These are phyloP conservation scores for Falco peregrinus DNA, from an alignment of 2,797 vertebrate genomes.

Conservation along the genomic window DNA sequence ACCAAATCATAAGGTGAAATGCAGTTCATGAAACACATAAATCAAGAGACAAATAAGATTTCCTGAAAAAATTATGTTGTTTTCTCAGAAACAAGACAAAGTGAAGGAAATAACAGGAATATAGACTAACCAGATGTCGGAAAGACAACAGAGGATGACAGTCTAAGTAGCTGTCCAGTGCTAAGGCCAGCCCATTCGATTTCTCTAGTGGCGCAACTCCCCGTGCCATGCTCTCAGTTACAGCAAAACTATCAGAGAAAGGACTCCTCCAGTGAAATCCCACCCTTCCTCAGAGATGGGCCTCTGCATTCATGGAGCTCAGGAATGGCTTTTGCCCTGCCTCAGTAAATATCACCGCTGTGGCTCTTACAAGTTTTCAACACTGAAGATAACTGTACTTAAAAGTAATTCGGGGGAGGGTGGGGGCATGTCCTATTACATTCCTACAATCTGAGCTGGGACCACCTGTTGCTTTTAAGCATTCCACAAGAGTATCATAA, in stretches of 20 bases:
- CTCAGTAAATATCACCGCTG: neutral
- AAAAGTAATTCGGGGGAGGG: fast-evolving
- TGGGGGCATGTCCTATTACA: neutral
- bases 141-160: neutral
- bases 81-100: neutral
- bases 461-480: neutral
- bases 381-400: neutral
- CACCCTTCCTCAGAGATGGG: neutral
- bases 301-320: neutral
- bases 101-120: neutral
- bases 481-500: neutral
- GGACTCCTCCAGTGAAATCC: neutral
- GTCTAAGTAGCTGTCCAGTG: neutral
- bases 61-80: neutral
- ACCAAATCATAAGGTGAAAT: neutral
- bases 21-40: neutral
- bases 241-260: neutral
- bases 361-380: neutral
- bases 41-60: neutral
- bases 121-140: neutral
- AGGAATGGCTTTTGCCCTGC: neutral
- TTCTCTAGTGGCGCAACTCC: neutral
- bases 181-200: neutral
- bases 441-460: neutral
- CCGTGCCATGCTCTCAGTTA: neutral